These are phyloP conservation scores for Acanthoscelides obtectus DNA, from an alignment of 2,888 invertebrate genomes.

Conservation along the genomic window DNA sequence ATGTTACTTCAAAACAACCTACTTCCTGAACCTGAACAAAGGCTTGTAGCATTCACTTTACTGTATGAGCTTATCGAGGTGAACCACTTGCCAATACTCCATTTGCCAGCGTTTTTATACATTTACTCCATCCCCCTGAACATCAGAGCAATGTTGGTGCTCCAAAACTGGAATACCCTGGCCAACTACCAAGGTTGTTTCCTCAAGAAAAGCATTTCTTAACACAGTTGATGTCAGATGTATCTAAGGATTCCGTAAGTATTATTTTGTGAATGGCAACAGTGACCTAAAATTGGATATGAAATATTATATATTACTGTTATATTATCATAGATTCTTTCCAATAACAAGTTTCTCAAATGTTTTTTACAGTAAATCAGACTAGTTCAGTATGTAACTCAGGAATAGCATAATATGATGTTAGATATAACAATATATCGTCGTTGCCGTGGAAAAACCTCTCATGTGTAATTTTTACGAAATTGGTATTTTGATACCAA, in stretches of 20 bases:
- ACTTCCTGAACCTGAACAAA: conserved; percentile 62
- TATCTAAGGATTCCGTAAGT: conserved; percentile 63
- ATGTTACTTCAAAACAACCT: conserved; percentile 66
- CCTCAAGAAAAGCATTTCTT: conserved; percentile 67
- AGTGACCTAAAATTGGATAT: too few species aligned
- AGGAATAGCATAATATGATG: too few species aligned
- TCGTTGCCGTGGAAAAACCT: too few species aligned
- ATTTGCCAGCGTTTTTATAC: conserved; percentile 66
- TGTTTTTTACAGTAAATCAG: too few species aligned
- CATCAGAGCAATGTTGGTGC: conserved; percentile 44
- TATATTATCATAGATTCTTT: too few species aligned
- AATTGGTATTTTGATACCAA: too few species aligned
- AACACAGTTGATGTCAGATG: conserved; percentile 61
- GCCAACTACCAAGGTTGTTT: conserved; percentile 55
- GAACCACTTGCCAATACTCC: conserved; percentile 65
- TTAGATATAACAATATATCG: too few species aligned
- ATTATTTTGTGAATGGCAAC: too few species aligned
- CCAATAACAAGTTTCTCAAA: too few species aligned
- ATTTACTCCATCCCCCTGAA: conserved; percentile 54
- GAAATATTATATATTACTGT: too few species aligned
- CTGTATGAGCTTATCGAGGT: conserved; percentile 67
- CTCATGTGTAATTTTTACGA: too few species aligned
- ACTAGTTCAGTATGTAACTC: too few species aligned
- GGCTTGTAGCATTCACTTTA: conserved; percentile 63
- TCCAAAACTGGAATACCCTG: conserved; percentile 49